phyloP scores from a whole-genome alignment of 1,140 invertebrate genomes.

The Diorhabda carinulata region DNA sequence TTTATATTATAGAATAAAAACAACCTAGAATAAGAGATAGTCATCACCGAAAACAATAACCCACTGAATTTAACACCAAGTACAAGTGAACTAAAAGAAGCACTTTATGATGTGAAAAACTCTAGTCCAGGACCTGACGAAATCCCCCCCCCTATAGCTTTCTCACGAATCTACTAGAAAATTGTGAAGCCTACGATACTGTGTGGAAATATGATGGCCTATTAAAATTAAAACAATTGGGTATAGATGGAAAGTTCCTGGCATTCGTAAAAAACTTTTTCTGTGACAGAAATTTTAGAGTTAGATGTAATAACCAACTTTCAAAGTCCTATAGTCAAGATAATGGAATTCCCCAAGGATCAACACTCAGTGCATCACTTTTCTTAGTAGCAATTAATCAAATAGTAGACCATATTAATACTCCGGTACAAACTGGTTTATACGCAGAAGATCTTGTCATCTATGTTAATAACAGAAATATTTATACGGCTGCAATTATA shows the following conservation, averaged over 20 bases:
- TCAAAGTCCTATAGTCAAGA: background rate
- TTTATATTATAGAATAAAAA: too few relatives aligned
- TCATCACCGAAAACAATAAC: background rate
- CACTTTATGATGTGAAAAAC: background rate
- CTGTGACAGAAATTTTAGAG: background rate
- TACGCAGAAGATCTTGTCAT: constrained; percentile 8
- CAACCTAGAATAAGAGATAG: too few relatives aligned
- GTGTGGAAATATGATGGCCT: background rate
- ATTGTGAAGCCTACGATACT: constrained; percentile 2
- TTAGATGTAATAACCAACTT: background rate
- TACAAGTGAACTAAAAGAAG: constrained; percentile 4
- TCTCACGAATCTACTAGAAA: background rate
- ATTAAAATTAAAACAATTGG: background rate
- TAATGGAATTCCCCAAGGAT: constrained; percentile 7
- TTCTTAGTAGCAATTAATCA: constrained; percentile 7
- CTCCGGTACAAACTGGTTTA: background rate
- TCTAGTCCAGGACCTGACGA: background rate
- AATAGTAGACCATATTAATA: background rate
- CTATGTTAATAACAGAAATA: background rate
- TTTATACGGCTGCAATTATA: background rate
- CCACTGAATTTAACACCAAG: background rate
- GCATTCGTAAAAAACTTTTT: constrained; percentile 3
- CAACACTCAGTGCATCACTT: background rate
- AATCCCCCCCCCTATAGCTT: background rate
- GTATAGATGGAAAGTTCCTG: constrained; percentile 8